Base-by-base conservation (phyloP, 2,797 vertebrate species). In the Geotrypetes seraphini region DNA sequence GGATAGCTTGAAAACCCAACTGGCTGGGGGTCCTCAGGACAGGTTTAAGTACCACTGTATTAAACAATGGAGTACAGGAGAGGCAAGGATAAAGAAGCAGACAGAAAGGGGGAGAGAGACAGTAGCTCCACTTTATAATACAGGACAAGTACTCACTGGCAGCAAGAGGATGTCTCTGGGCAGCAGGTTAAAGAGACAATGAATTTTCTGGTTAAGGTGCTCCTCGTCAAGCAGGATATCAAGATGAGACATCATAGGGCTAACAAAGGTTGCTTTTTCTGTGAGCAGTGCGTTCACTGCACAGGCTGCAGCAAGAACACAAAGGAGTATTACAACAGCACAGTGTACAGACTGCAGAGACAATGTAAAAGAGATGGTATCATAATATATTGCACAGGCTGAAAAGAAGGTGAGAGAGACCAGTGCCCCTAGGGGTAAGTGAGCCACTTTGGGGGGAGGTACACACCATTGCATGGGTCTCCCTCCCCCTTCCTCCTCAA, bases 161-260 rank as follows among this genome's bases (percentile, higher is more conserved):
- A 86, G 45, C 16, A 87, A 79, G 40, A 90, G 77, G 10, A 79
- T 21, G 8, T 55, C 62, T 0, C 60, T 78, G 18, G 89, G 87
- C 43, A 97, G 71, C 45, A 97, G 75, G 53, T 68, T 79, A 43
- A 84, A 73, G 55, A 97, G 80, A 62, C 81, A 70, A 53, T 91
- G 63, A 53, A 72, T 71, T 68, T 81, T 88, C 42, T 45, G 48
- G 1, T 57, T 76, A 39, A 97, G 73, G 60, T 92, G 82, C 0
- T 74, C 75, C 50, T 87, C 81, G 53, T 78, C 74, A 41, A 97
- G 62, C 24, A 75, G 66, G 16, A 89, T 58, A 14, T 74, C 47
- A 16, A 82, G 53, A 38, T 83, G 70, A 25, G 67, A 13, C 41
- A 71, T 63, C 15, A 58, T 29, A 2, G 18, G 25, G 2, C 35